Percentiles rank a stretch among this genome's conserved stretches.
Evolutionary conservation across 2,888 invertebrate genomes (phyloP).

Genomic region (Lepidonotus clava): DNA sequence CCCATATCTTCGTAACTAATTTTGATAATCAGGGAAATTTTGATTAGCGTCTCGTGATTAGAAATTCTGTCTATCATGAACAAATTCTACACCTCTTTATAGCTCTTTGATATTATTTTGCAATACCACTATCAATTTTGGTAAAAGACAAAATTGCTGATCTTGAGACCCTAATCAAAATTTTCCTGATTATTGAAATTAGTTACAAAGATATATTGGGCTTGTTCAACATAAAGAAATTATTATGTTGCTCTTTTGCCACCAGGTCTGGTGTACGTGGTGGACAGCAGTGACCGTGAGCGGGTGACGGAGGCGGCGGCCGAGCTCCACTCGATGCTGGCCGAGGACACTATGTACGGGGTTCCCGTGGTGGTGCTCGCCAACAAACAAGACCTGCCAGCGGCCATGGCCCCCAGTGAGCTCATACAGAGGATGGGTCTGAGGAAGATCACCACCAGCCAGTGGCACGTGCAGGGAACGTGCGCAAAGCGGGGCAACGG

Average conservation of each 20-base stretch:
- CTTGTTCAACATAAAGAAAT: not conserved
- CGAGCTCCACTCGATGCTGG: slow-evolving; percentile 73
- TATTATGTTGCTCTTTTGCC: not conserved
- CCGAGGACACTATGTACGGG: slow-evolving; percentile 72
- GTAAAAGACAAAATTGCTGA: too few relatives aligned
- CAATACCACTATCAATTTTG: too few relatives aligned
- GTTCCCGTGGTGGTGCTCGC: slow-evolving; percentile 79
- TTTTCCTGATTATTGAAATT: too few relatives aligned
- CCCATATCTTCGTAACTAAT: too few relatives aligned
- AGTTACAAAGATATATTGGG: too few relatives aligned
- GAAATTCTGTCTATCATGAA: too few relatives aligned
- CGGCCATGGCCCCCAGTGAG: slow-evolving; percentile 71
- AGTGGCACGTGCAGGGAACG: slow-evolving; percentile 78
- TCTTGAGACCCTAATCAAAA: too few relatives aligned
- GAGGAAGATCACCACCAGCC: slow-evolving; percentile 62
- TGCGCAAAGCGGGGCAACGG: slow-evolving; percentile 79
- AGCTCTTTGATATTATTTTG: too few relatives aligned
- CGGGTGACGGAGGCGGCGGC: slow-evolving; percentile 75
- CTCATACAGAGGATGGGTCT: slow-evolving; percentile 73
- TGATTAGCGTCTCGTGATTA: too few relatives aligned
- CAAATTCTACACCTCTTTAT: too few relatives aligned
- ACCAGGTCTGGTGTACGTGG: slow-evolving; percentile 76
- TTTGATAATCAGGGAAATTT: too few relatives aligned
- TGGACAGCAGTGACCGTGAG: slow-evolving; percentile 77
- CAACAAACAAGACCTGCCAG: slow-evolving; percentile 80